phyloP scores from a whole-genome alignment of 1,140 invertebrate genomes.

The Achatina immaculata region DNA sequence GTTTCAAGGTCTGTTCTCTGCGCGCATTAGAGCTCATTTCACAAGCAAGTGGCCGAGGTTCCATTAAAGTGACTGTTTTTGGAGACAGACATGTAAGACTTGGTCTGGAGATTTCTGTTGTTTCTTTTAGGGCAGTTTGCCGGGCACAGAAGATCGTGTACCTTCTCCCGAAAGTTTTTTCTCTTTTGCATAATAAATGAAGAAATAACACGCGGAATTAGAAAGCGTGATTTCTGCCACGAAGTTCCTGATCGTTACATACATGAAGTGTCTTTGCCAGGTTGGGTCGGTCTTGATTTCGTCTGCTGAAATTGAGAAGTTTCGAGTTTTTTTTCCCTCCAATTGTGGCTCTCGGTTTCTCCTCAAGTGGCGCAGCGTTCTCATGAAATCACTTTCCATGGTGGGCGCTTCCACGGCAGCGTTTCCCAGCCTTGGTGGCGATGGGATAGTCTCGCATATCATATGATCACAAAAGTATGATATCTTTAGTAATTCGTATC shows the following conservation, averaged over 20 bases:
- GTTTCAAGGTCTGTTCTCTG: too few species aligned
- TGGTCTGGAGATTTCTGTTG: conserved; percentile 17
- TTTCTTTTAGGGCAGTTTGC: conserved; percentile 9
- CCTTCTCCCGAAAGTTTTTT: conserved; percentile 59
- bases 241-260: conserved; percentile 58
- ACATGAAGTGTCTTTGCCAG: conserved; percentile 62
- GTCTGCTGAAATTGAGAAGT: conserved; percentile 30
- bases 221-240: conserved; percentile 66
- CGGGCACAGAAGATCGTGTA: conserved; percentile 52
- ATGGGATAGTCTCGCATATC: too few species aligned
- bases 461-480: too few species aligned
- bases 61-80: conserved; percentile 23
- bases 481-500: too few species aligned
- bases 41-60: conserved; percentile 12
- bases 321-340: too few species aligned
- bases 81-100: conserved; percentile 40
- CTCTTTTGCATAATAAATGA: conserved; percentile 68
- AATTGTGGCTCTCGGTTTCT: too few species aligned
- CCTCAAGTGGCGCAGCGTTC: too few species aligned
- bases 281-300: conserved; percentile 48
- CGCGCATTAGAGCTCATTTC: too few species aligned
- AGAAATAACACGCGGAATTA: conserved; percentile 69
- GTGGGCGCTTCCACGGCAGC: too few species aligned
- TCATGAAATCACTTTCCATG: too few species aligned
- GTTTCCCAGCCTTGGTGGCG: too few species aligned